Percentiles rank a stretch among this genome's conserved stretches.
These are phyloP conservation scores for Ectemnius cavifrons DNA, from an alignment of 2,888 invertebrate species.

Conservation along the genomic window DNA sequence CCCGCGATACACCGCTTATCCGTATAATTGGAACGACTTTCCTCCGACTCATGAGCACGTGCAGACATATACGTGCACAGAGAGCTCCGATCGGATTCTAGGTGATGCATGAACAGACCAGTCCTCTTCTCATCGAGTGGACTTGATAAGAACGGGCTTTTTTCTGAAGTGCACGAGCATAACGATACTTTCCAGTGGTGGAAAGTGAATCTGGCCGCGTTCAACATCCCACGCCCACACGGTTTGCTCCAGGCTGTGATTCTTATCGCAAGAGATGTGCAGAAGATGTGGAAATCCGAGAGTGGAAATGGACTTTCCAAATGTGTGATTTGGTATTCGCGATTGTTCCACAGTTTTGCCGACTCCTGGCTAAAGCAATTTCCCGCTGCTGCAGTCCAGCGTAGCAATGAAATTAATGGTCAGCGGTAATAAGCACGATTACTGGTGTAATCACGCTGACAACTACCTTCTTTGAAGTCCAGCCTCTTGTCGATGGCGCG, in stretches of 20 bases:
- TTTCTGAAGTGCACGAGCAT: neutral
- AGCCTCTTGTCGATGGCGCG: neutral
- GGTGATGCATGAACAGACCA: neutral
- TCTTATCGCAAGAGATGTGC: neutral
- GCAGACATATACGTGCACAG: neutral
- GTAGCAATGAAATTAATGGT: constrained; percentile 42
- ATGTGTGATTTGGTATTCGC: neutral
- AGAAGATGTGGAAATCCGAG: neutral
- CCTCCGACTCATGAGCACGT: neutral
- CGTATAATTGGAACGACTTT: constrained; percentile 4
- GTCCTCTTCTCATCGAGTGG: neutral
- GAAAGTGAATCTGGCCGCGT: neutral
- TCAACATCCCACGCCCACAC: no score
- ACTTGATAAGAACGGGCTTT: neutral
- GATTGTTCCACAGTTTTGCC: constrained; percentile 17
- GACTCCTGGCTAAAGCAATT: constrained; percentile 14
- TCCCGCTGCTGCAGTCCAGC: constrained; percentile 20
- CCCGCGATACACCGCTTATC: constrained; percentile 1
- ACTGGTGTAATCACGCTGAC: constrained; percentile 11
- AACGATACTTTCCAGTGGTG: neutral
- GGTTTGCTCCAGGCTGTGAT: no score
- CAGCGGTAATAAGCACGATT: constrained; percentile 25
- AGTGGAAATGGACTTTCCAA: constrained; percentile 28
- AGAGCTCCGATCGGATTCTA: neutral
- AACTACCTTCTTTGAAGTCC: neutral